Base-by-base conservation (phyloP, 2,797 vertebrate species). In the Heterohyrax brucei region DNA sequence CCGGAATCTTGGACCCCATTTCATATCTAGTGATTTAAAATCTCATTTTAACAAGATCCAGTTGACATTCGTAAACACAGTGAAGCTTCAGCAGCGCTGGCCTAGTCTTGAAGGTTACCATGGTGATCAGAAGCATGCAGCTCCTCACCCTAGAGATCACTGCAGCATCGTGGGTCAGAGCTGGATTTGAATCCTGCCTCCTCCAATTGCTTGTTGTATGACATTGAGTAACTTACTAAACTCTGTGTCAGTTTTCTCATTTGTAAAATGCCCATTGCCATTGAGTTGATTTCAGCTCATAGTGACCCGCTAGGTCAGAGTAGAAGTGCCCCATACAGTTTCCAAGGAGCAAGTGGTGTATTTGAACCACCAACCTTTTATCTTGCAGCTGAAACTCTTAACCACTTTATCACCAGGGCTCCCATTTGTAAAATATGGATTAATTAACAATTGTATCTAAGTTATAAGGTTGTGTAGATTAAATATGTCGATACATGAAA, bases 131-230 rank as follows among this genome's bases (percentile, higher is more conserved):
- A 13, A 81, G 53, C 30, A 5, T 28, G 30, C 19, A 50, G 44
- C 22, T 2, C 44, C 44, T n/a, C 5, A 5, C 59, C 26, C 16
- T 1, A 24, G n/a, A 53, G 21, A 39, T 50, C 1, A 0, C 9
- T 10, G 18, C n/a, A 46, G 22, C 46, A 50, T 22, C 3, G 1
- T 78, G 88, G 48, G 7, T 46, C 64, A n/a, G 50, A 59, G 62
- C 48, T 44, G 18, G n/a, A 28, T 24, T 62, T 73, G 73, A 50
- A 88, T 48, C 44, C n/a, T 50, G 46, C 21, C 30, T 64, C 53
- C 87, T 78, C 46, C 61, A 88, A 26, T 26, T 77, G n/a, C 12
- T 50, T 22, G 13, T 46, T 80, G 50, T 59, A 12, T 64, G 39
- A 72, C 44, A 33, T 68, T 44, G n/a, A n/a, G 62, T 53, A 21